A percentile compares a stretch with the other conserved stretches of the same genome.
phyloP scores from a whole-genome alignment of 2,113 vertebrate genomes.

The Piliocolobus tephrosceles region DNA sequence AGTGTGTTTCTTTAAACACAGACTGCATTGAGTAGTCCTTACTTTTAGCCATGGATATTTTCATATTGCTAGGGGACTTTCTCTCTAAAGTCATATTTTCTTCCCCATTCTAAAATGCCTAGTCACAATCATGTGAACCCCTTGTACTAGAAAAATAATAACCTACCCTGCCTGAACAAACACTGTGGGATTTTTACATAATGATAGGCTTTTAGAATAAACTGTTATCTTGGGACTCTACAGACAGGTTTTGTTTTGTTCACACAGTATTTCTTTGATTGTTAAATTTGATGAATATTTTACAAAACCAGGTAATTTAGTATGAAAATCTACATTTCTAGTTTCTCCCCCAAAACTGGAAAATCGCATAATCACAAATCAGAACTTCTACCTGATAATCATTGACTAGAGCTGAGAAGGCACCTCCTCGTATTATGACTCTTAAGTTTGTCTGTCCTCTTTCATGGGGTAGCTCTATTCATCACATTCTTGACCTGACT shows the following conservation, averaged over 20 bases:
- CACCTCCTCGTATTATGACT: neutral
- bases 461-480: neutral
- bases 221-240: neutral
- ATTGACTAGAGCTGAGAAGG: neutral
- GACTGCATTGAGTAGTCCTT: neutral
- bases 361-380: neutral
- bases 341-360: neutral
- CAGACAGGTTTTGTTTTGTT: neutral
- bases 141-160: neutral
- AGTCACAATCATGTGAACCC: neutral
- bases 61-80: neutral
- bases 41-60: neutral
- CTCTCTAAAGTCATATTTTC: slow-evolving; percentile 19
- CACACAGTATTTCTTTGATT: neutral
- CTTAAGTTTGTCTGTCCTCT: neutral
- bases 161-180: neutral
- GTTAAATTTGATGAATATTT: slow-evolving; percentile 2
- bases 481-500: neutral
- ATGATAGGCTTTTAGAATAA: slow-evolving; percentile 10
- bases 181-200: neutral
- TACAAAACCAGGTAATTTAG: neutral
- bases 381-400: neutral
- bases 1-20: neutral
- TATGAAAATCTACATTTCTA: slow-evolving; percentile 4
- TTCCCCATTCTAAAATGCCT: neutral